Conservation (phyloP, 92 coral and sea anemone species). For the Bergia sp. region DNA sequence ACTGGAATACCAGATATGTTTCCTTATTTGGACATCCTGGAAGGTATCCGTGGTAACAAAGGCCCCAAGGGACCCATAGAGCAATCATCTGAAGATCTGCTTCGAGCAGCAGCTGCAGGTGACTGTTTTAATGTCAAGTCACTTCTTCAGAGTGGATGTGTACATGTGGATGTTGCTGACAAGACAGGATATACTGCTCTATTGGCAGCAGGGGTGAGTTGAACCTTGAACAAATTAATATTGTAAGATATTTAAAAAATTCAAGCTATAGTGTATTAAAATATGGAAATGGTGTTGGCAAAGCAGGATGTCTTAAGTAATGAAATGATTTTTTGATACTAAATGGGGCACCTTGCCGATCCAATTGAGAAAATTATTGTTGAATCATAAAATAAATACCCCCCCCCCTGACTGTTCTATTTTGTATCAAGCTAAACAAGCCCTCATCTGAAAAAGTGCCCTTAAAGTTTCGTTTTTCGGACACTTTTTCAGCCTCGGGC, state of each 20-base stretch:
- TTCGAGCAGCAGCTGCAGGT: slow-evolving; percentile 80
- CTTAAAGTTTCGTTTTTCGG: no score
- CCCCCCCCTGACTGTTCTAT: no score
- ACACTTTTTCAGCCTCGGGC: no score
- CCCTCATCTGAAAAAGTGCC: no score
- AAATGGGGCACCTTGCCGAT: no score
- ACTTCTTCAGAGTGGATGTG: slow-evolving; percentile 76
- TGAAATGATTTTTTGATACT: no score
- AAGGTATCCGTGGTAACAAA: slow-evolving; percentile 80
- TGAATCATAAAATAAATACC: no score
- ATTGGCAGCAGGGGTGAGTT: slow-evolving; percentile 94
- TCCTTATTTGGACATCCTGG: slow-evolving; percentile 86
- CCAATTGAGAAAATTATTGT: no score
- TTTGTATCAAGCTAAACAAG: no score
- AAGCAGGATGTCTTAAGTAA: no score
- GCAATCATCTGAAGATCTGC: slow-evolving; percentile 68
- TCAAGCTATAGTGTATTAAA: no score
- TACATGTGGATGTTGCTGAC: slow-evolving; percentile 98
- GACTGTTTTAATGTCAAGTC: slow-evolving; percentile 74
- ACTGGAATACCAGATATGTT: slow-evolving; percentile 76
- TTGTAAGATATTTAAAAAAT: not conserved
- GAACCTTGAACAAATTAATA: not conserved
- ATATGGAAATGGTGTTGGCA: no score
- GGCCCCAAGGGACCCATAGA: slow-evolving; percentile 87
- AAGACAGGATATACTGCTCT: slow-evolving; percentile 97